Percentiles rank a stretch among this genome's conserved stretches.
phyloP scores from a whole-genome alignment of 2,797 vertebrate genomes.

The Pterois miles region DNA sequence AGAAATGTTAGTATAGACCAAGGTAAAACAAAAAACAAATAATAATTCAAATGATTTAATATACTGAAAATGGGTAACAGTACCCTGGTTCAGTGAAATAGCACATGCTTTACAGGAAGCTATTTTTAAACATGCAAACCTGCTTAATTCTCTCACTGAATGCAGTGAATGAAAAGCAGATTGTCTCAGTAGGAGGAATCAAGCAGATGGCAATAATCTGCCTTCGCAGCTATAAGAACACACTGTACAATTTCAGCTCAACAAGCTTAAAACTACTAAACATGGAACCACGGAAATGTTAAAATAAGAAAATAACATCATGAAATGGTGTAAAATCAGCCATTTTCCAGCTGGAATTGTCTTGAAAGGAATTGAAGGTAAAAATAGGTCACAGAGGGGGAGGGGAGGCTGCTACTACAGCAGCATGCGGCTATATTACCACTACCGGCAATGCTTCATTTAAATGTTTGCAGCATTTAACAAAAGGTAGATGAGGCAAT shows the following conservation, averaged over 20 bases:
- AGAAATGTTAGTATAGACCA: background rate
- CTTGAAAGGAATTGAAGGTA: slow-evolving; percentile 1
- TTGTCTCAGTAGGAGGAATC: slow-evolving; percentile 26
- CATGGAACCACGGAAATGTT: background rate
- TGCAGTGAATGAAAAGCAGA: slow-evolving; percentile 19
- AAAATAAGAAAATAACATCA: background rate
- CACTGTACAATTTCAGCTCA: background rate
- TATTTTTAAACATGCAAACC: slow-evolving; percentile 11
- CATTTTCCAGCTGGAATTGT: background rate
- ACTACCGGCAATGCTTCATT: background rate
- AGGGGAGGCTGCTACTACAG: slow-evolving; percentile 7
- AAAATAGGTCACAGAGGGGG: slow-evolving; percentile 56
- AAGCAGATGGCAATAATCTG: slow-evolving; percentile 41
- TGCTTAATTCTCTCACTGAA: slow-evolving; percentile 10
- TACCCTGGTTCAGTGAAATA: background rate
- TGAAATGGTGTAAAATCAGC: background rate
- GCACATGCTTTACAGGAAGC: background rate
- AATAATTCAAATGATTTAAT: background rate
- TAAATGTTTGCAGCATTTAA: background rate
- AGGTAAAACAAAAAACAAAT: background rate
- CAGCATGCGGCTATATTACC: slow-evolving; percentile 10
- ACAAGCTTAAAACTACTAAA: background rate
- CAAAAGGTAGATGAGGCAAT: background rate
- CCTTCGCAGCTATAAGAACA: background rate
- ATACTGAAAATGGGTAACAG: background rate